Evolutionary conservation across 2,113 vertebrate species (phyloP).

Genomic region (Serilophus lunatus): DNA sequence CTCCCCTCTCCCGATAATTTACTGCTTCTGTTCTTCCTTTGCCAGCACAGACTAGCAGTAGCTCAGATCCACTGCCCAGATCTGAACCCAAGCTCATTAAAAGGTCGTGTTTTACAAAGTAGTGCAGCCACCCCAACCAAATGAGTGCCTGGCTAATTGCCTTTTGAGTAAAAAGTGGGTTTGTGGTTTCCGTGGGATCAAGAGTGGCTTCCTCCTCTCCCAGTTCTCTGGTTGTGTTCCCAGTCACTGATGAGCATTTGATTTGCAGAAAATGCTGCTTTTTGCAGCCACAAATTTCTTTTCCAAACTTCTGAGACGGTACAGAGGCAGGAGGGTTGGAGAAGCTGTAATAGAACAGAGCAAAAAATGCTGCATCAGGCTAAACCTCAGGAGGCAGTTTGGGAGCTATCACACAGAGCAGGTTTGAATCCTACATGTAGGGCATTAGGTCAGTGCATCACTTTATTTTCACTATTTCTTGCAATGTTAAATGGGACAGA

Average conservation of each 20-base stretch:
- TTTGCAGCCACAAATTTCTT: accelerated
- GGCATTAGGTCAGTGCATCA: neutral
- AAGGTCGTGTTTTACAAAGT: neutral
- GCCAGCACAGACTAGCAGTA: neutral
- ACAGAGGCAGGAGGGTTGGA: neutral
- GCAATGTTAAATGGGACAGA: neutral
- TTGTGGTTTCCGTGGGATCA: neutral
- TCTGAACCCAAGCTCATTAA: neutral
- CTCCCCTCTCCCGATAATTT: neutral
- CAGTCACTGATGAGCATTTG: neutral
- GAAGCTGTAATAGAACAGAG: neutral
- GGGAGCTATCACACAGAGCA: neutral
- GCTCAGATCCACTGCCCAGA: neutral
- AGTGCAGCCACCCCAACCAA: neutral
- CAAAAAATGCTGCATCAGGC: neutral
- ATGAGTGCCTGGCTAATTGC: neutral
- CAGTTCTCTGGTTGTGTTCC: neutral
- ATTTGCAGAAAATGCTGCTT: neutral
- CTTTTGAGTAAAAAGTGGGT: neutral
- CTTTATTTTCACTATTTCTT: neutral
- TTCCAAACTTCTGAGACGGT: neutral
- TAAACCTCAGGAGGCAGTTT: neutral
- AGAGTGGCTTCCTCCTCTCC: neutral
- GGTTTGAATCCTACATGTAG: neutral
- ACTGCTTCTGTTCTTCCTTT: neutral